These are phyloP conservation scores for Phrynocephalus guinanensis DNA, from an alignment of 2,797 vertebrate species.

Conservation along the genomic window DNA sequence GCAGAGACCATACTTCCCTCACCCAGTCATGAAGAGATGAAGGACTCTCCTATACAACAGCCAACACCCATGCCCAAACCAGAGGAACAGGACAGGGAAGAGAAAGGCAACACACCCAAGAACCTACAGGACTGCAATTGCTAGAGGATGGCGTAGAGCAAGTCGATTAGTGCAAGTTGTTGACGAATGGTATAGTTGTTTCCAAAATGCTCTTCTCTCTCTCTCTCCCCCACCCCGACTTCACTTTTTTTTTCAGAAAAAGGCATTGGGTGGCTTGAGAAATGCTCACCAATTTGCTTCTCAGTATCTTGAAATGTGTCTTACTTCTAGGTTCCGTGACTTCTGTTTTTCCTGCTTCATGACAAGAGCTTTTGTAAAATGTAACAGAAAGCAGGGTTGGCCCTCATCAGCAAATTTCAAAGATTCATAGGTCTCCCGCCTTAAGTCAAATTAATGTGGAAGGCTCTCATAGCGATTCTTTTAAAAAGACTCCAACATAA, in stretches of 20 bases:
- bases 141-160: constrained; percentile 69
- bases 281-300: constrained; percentile 17
- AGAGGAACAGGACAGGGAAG: constrained; percentile 6
- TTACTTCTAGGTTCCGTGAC: constrained; percentile 53
- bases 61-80: neutral
- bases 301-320: constrained; percentile 42
- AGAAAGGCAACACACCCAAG: neutral
- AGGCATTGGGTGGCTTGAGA: constrained; percentile 26
- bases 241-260: constrained; percentile 10
- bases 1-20: neutral
- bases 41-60: constrained; percentile 8
- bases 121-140: constrained; percentile 3
- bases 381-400: constrained; percentile 50
- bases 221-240: neutral
- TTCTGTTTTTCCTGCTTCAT: constrained; percentile 47
- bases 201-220: constrained; percentile 27
- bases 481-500: constrained; percentile 14
- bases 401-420: constrained; percentile 37
- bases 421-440: constrained; percentile 29
- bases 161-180: constrained; percentile 60
- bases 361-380: constrained; percentile 62
- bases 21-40: neutral
- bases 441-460: constrained; percentile 26
- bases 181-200: constrained; percentile 14
- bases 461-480: constrained; percentile 11